Evolutionary conservation across 2,888 invertebrate species (phyloP).

Genomic region (Caenorhabditis virilis): DNA sequence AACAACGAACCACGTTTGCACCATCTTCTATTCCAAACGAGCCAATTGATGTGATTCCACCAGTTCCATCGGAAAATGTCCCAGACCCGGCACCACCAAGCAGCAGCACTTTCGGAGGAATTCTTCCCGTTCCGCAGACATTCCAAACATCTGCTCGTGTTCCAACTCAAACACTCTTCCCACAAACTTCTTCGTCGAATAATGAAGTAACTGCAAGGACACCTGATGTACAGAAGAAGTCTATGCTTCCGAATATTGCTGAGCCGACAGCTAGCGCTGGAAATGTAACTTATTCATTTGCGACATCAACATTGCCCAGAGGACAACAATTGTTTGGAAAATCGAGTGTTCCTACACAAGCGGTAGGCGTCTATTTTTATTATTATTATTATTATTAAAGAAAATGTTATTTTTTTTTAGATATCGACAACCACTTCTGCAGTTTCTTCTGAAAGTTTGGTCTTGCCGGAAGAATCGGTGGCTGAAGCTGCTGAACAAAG

Average conservation of each 20-base stretch:
- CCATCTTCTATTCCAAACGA: slow-evolving; percentile 28
- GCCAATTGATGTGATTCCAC: slow-evolving; percentile 28
- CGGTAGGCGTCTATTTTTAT: background rate
- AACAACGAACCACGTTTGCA: background rate
- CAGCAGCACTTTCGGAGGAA: slow-evolving; percentile 1
- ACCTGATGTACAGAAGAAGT: slow-evolving; percentile 11
- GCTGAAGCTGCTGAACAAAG: slow-evolving; percentile 35
- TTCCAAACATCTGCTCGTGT: slow-evolving; percentile 33
- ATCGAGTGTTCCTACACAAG: background rate
- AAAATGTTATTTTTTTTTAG: slow-evolving; percentile 1
- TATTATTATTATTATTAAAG: background rate
- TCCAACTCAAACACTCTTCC: slow-evolving; percentile 29
- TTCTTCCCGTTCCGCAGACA: slow-evolving; percentile 20
- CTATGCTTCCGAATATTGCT: slow-evolving; percentile 29
- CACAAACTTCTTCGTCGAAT: slow-evolving; percentile 16
- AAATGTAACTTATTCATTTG: slow-evolving; percentile 14
- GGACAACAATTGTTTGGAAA: slow-evolving; percentile 18
- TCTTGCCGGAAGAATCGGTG: slow-evolving; percentile 31
- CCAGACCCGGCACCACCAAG: slow-evolving; percentile 31
- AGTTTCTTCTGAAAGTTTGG: slow-evolving; percentile 7
- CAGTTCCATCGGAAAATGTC: slow-evolving; percentile 34
- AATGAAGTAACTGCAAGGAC: slow-evolving; percentile 9
- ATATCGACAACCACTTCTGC: slow-evolving; percentile 4
- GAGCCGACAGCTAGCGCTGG: slow-evolving; percentile 14
- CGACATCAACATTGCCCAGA: slow-evolving; percentile 11